Base-by-base conservation (phyloP, 2,113 vertebrate species). In the Acanthochromis polyacanthus region DNA sequence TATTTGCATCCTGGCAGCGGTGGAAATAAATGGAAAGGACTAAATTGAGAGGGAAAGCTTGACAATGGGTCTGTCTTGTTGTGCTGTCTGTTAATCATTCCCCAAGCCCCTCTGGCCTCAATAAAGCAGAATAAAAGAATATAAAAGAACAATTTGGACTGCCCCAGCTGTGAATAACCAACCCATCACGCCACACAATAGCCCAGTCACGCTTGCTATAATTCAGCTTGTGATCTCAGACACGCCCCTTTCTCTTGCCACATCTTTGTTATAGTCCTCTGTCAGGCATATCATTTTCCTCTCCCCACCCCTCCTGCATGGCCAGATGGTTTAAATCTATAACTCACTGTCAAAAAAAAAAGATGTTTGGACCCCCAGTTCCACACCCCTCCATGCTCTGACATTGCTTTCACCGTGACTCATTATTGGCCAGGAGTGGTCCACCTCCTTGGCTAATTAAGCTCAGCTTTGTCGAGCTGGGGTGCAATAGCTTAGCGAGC, bases 321-420 rank as follows among this genome's bases (percentile, higher is more conserved):
- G 94, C 96, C 98, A 99, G 97, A 99, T 99, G 98, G 97, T 95
- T 95, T 94, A 87, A 98, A 99, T 99, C 97, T 96, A 98, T 99
- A 99, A 98, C 97, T 96, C 94, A 96, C 94, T 93, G 75, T 93
- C 94, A 94, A 86, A 81, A 78, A 63, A 59, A 73, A 69, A 53
- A 46, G 9, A 23, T 89, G 82, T 82, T 73, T 81, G 40, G 60
- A 43, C 80, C 74, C 71, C 78, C 61, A 20, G 20, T 23, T 78
- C 75, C 75, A 83, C 86, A 89, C 89, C 70, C 68, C 51, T 87
- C 63, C 73, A 83, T 56, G 71, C 83, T 62, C 53, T 68, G 79
- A 77, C 81, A 79, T 82, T 80, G 50, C 82, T 93, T 95, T 84
- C 88, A 80, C 95, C 83, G 62, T 48, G 69, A 91, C 93, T 96